Conservation (phyloP, 1,140 invertebrate genomes). For the Lordiphosa mommai region DNA sequence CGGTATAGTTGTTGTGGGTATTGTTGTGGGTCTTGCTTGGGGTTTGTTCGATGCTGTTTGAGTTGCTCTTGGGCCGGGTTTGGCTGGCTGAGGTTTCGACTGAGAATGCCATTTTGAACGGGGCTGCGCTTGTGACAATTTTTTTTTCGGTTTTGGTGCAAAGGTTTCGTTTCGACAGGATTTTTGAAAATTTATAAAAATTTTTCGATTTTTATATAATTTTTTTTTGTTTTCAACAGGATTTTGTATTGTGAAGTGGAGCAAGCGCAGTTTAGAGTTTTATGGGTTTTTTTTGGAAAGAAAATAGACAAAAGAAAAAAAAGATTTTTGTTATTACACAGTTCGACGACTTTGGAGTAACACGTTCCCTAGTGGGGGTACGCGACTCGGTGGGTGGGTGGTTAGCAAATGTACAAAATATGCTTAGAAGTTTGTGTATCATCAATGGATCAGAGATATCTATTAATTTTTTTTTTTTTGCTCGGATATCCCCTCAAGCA, state of each 20-base stretch:
- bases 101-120: conserved; percentile 79
- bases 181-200: conserved; percentile 40
- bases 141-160: conserved; percentile 30
- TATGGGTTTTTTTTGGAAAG: conserved; percentile 64
- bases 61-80: conserved; percentile 63
- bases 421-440: conserved; percentile 13
- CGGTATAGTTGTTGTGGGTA: conserved; percentile 8
- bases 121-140: conserved; percentile 47
- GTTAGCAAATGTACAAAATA: conserved; percentile 57
- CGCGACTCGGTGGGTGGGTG: conserved; percentile 28
- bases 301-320: conserved; percentile 76
- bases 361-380: conserved; percentile 36
- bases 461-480: conserved; percentile 1
- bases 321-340: conserved; percentile 67
- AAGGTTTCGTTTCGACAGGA: conserved; percentile 53
- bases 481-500: conserved; percentile 36
- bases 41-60: conserved; percentile 37
- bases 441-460: conserved; percentile 37
- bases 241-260: conserved; percentile 54
- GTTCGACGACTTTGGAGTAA: conserved; percentile 52
- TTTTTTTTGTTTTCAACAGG: conserved; percentile 19
- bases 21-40: conserved; percentile 19
- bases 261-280: conserved; percentile 72
- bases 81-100: conserved; percentile 67
- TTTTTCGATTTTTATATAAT: conserved; percentile 29